Evolutionary conservation across 2,113 vertebrate genomes (phyloP).

Genomic region (Ptilonorhynchus violaceus): DNA sequence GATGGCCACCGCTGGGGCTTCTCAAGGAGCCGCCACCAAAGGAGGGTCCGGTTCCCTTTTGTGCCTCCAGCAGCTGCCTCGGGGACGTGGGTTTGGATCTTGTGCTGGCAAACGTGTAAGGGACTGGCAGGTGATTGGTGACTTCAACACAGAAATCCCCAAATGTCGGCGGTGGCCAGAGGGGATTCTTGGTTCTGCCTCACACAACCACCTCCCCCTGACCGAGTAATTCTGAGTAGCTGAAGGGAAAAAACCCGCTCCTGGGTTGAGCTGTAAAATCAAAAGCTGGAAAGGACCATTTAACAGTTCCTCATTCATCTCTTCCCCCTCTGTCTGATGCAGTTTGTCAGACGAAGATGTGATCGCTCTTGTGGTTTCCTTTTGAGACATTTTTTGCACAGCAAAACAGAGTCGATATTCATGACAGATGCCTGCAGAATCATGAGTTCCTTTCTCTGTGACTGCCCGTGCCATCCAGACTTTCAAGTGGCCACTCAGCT

Average conservation of each 20-base stretch:
- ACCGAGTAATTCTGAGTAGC: neutral
- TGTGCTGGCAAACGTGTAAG: neutral
- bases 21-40: neutral
- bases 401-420: neutral
- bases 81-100: neutral
- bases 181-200: neutral
- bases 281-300: conserved; percentile 51
- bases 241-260: neutral
- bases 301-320: conserved; percentile 56
- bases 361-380: conserved; percentile 31
- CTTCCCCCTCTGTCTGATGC: neutral
- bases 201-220: neutral
- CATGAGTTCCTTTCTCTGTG: neutral
- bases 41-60: neutral
- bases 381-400: neutral
- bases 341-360: conserved; percentile 50
- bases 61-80: neutral
- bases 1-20: neutral
- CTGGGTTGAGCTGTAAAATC: neutral
- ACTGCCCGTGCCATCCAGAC: neutral
- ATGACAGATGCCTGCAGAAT: neutral
- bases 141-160: neutral
- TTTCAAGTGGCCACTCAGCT: neutral
- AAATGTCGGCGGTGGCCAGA: neutral
- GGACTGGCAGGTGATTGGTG: neutral